Base-by-base conservation (phyloP, 2,113 vertebrate genomes). In the Rhagologus leucostigma region DNA sequence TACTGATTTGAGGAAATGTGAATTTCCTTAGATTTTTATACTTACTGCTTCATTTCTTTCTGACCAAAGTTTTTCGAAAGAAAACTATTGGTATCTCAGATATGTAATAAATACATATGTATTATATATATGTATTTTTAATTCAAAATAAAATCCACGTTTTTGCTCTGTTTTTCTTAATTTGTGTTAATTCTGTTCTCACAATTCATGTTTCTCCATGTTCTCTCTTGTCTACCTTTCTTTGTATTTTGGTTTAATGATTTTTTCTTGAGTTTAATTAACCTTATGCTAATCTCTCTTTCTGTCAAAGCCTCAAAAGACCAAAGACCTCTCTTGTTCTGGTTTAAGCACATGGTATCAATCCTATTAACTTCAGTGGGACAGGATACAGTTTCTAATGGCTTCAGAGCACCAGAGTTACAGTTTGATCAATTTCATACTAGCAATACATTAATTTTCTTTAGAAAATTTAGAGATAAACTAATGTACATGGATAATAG, bases 211-310 rank as follows among this genome's bases (percentile, higher is more conserved):
- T 77, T 81, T 81, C 59, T 80, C 18, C 30, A 35, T 27, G 5
- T 7, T 82, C 5, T 67, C 16, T 59, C 32, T 69, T 75, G 5
- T 44, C 49, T 87, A 33, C 16, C 6, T 91, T 76, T 70, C 27
- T 80, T 78, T 78, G 33, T 41, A 41, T 68, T 78, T 71, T 78
- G 19, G 21, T 89, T 92, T 73, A 91, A 23, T 75, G 39, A 74
- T 78, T 92, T 90, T 90, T 59, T 77, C 50, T 56, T 71, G 35
- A 69, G 44, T 93, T 95, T 78, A 91, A 93, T 93, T 96, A 97
- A 93, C 44, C 32, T 86, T 81, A 60, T 77, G 69, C 7, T 89
- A 92, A 75, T 71, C 16, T 73, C 16, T 74, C 20, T 57, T 83
- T 77, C 35, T 65, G 10, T 42, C 41, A 42, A 86, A 93, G 10